phyloP scores from a whole-genome alignment of 2,888 invertebrate genomes.

The Tricholauxania praeusta region DNA sequence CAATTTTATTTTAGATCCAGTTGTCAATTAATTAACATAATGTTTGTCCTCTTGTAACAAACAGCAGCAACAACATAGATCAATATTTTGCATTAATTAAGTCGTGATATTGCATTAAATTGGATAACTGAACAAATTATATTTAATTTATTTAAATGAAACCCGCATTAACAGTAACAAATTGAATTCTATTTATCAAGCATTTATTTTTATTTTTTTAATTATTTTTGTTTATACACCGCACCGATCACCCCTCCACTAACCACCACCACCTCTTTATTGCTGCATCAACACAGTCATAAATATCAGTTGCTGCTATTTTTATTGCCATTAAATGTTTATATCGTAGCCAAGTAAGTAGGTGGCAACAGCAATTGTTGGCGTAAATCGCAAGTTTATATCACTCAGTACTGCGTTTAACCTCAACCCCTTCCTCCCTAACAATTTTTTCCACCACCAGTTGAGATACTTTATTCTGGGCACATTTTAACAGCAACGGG shows the following conservation, averaged over 20 bases:
- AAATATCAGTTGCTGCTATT: not conserved
- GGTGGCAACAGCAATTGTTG: constrained; percentile 15
- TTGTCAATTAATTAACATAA: too few relatives aligned
- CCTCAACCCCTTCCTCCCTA: not conserved
- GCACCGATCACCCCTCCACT: not conserved
- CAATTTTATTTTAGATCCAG: too few relatives aligned
- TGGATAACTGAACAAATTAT: not conserved
- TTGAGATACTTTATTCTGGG: not conserved
- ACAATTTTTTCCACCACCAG: not conserved
- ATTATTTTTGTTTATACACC: not conserved
- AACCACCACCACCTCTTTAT: constrained; percentile 6
- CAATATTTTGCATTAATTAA: too few relatives aligned
- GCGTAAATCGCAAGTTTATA: constrained; percentile 17
- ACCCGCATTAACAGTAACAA: not conserved
- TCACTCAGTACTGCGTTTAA: constrained; percentile 12
- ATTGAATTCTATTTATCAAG: not conserved
- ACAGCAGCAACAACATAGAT: too few relatives aligned
- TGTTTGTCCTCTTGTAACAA: too few relatives aligned
- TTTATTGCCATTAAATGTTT: constrained; percentile 19
- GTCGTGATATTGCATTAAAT: not conserved
- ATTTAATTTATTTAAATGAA: constrained; percentile 1
- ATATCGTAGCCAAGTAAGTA: constrained; percentile 33
- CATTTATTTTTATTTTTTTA: constrained; percentile 9
- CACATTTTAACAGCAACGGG: not conserved
- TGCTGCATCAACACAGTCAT: constrained; percentile 16